phyloP scores from a whole-genome alignment of 1,140 invertebrate genomes.

The Aphelinus atriplicis region DNA sequence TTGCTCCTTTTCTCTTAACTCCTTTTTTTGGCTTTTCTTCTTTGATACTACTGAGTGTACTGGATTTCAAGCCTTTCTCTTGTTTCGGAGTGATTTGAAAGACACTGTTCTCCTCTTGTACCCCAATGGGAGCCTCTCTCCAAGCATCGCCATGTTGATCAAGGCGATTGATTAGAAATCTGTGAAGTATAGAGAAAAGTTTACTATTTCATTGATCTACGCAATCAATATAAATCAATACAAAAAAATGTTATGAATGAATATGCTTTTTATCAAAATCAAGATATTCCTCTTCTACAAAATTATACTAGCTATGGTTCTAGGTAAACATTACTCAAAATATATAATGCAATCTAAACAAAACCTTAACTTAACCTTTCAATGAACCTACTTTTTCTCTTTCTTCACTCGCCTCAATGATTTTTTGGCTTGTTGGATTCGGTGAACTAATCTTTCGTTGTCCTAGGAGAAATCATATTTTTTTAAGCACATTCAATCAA shows the following conservation, averaged over 20 bases:
- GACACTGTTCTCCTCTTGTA: slow-evolving; percentile 62
- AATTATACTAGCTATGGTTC: no score
- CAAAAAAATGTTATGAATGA: not conserved
- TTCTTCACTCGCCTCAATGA: slow-evolving; percentile 61
- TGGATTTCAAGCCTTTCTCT: slow-evolving; percentile 56
- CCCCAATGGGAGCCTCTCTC: slow-evolving; percentile 64
- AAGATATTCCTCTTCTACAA: no score
- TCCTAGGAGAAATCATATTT: slow-evolving; percentile 55
- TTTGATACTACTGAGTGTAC: slow-evolving; percentile 48
- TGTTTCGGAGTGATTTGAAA: slow-evolving; percentile 57
- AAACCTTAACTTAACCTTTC: slow-evolving; percentile 57
- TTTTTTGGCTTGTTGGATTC: slow-evolving; percentile 63
- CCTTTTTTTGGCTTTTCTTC: slow-evolving; percentile 63
- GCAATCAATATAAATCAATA: not conserved
- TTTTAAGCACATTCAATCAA: slow-evolving; percentile 20
- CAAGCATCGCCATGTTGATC: slow-evolving; percentile 65
- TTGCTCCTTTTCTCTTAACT: slow-evolving; percentile 62
- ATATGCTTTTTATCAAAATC: no score
- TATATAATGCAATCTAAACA: not conserved
- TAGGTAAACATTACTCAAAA: no score
- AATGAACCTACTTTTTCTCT: slow-evolving; percentile 63
- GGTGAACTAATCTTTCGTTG: slow-evolving; percentile 64
- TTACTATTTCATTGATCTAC: not conserved
- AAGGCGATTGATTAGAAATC: slow-evolving; percentile 64
- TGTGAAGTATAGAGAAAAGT: slow-evolving; percentile 40